Evolutionary conservation across 2,113 vertebrate genomes (phyloP).

Genomic region (Willisornis vidua): DNA sequence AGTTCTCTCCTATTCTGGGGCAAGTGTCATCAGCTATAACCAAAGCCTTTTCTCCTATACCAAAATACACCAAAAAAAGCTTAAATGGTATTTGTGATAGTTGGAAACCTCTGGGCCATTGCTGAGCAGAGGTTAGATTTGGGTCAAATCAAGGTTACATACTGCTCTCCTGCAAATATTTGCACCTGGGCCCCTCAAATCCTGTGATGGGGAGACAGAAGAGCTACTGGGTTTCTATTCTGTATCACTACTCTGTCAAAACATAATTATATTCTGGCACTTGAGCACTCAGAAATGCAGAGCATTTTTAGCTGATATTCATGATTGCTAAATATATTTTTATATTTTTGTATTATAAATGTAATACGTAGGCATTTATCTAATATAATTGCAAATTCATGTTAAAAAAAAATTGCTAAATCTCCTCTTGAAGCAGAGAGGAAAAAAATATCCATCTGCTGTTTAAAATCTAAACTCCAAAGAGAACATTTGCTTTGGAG

Average conservation of each 20-base stretch:
- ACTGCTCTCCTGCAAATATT: background rate
- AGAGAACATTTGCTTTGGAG: conserved; percentile 18
- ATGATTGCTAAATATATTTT: background rate
- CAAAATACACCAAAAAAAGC: background rate
- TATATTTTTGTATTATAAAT: background rate
- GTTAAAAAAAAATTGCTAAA: background rate
- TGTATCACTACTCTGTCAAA: background rate
- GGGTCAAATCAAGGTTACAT: background rate
- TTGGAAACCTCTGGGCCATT: background rate
- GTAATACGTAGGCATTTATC: background rate
- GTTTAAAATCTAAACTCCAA: conserved; percentile 21
- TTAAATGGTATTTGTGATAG: background rate
- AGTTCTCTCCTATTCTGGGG: background rate
- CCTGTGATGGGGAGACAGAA: background rate
- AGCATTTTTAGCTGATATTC: background rate
- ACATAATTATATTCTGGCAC: background rate
- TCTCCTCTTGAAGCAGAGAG: background rate
- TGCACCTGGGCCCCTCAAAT: background rate
- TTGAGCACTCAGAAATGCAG: background rate
- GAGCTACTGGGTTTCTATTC: background rate
- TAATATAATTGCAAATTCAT: background rate
- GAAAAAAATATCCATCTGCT: background rate
- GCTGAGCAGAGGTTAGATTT: background rate
- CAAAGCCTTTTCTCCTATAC: background rate
- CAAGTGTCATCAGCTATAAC: background rate